These are phyloP conservation scores for Columba janthina DNA, from an alignment of 2,113 vertebrate species.

Conservation along the genomic window DNA sequence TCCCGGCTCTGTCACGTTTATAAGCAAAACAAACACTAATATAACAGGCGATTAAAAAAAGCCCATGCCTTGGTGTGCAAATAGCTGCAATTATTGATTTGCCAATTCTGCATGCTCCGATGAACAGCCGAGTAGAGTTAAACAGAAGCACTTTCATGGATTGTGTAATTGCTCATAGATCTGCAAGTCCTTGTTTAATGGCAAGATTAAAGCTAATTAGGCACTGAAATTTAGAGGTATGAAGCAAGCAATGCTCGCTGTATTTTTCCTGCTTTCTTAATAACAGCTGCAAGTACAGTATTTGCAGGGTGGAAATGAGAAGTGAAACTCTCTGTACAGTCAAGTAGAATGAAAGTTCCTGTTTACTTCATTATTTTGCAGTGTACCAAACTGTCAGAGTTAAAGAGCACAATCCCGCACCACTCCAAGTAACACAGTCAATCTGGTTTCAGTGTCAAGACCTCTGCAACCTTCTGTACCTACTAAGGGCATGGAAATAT, in stretches of 20 bases:
- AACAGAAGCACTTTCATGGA: conserved; percentile 50
- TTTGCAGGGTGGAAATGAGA: neutral
- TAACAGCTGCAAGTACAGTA: neutral
- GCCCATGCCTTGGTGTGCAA: conserved; percentile 17
- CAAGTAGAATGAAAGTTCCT: neutral
- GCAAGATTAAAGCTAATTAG: conserved; percentile 54
- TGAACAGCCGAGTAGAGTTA: conserved; percentile 40
- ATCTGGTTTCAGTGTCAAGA: neutral
- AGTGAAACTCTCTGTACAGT: neutral
- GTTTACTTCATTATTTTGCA: neutral
- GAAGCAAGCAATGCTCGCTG: neutral
- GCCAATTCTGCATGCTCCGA: conserved; percentile 35
- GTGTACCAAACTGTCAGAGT: neutral
- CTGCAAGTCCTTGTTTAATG: conserved; percentile 23
- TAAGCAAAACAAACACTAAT: conserved; percentile 39
- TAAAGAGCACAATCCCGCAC: neutral
- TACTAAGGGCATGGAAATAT: neutral
- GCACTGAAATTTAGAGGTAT: conserved; percentile 17
- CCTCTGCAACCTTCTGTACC: neutral
- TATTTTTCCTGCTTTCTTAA: conserved; percentile 3
- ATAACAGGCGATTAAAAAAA: neutral
- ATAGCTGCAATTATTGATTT: conserved; percentile 55
- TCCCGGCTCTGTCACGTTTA: conserved; percentile 15
- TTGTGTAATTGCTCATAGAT: conserved; percentile 31
- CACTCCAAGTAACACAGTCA: neutral